Conservation (phyloP, 2,888 invertebrate genomes). For the Athalia cordata region DNA sequence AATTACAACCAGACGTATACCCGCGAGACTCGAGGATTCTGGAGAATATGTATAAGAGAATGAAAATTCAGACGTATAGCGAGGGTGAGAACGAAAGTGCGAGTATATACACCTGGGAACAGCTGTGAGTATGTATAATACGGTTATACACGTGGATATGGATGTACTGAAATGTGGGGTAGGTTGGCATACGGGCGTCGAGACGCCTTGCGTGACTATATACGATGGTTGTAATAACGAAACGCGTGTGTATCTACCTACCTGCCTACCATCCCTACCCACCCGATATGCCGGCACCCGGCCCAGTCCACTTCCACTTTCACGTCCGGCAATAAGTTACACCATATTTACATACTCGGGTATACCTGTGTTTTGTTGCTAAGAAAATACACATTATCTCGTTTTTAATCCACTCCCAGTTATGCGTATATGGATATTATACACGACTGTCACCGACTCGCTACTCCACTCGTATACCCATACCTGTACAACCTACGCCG, state of each 20-base stretch:
- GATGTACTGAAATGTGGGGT: background rate
- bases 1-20: too few relatives aligned
- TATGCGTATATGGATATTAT: too few relatives aligned
- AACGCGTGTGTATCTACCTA: background rate
- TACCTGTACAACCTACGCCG: too few relatives aligned
- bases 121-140: background rate
- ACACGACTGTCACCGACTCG: too few relatives aligned
- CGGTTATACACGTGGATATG: background rate
- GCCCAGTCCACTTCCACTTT: constrained; percentile 6
- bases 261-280: background rate
- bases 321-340: constrained; percentile 39
- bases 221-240: too few relatives aligned
- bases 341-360: constrained; percentile 30
- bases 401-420: too few relatives aligned
- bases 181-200: background rate
- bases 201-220: constrained; percentile 2
- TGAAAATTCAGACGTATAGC: too few relatives aligned
- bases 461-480: too few relatives aligned
- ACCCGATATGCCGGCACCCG: constrained; percentile 15
- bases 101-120: background rate
- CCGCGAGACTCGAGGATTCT: too few relatives aligned
- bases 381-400: background rate
- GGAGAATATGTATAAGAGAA: too few relatives aligned
- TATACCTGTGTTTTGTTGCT: background rate
- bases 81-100: too few relatives aligned